These are phyloP conservation scores for Xerus rutilus DNA, from an alignment of 2,797 vertebrate species.

Conservation along the genomic window DNA sequence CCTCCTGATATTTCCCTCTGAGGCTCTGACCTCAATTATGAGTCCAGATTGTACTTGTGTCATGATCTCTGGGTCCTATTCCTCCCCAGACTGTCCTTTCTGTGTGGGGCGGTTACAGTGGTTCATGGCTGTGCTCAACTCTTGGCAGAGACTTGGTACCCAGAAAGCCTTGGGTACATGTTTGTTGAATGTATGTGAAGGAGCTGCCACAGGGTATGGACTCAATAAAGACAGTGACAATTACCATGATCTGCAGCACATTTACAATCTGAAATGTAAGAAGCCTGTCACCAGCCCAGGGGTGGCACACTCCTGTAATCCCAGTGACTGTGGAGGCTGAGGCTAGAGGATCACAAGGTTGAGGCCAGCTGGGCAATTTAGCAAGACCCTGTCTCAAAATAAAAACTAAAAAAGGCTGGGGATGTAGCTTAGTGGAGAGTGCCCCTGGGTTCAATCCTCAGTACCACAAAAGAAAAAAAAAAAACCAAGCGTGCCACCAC, in stretches of 20 bases:
- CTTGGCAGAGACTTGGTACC: not conserved
- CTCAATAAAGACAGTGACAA: not conserved
- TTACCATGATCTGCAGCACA: not conserved
- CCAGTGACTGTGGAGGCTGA: no score
- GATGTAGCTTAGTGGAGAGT: not conserved
- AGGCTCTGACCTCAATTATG: not conserved
- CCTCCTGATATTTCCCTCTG: not conserved
- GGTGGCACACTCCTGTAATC: no score
- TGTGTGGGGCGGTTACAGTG: rapidly evolving
- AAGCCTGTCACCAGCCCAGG: no score
- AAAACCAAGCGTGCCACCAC: no score
- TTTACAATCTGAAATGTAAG: not conserved
- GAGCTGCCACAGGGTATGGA: not conserved
- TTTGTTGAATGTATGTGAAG: not conserved
- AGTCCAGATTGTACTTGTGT: not conserved
- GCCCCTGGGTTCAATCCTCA: not conserved
- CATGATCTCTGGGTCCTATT: no score
- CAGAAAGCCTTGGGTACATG: not conserved
- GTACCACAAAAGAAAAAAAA: not conserved
- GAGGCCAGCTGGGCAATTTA: no score
- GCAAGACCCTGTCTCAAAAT: no score
- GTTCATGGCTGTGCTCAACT: no score
- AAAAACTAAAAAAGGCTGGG: not conserved
- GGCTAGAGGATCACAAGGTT: no score
- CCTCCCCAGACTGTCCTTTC: not conserved